Evolutionary conservation across 1,140 invertebrate species (phyloP), one percentile per base, ranked within the genome.

Genomic region (Dreissena polymorpha): DNA sequence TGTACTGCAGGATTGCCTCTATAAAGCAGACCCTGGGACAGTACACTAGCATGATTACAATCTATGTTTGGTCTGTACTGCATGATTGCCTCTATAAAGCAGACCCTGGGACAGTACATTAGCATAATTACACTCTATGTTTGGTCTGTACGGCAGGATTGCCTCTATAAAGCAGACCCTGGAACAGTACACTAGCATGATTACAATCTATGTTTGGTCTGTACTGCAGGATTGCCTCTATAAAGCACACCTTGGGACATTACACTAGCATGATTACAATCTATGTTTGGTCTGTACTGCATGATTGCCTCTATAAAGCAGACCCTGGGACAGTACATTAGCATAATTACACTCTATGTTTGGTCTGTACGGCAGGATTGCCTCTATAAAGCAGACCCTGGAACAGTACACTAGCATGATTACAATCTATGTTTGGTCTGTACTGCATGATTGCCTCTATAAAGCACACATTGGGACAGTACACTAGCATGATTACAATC

Each of bases 131-230:
- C 2, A 39, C 2, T 2, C 39, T 39, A 39, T 39, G 3, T 8
- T 39, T 39, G 39, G 39, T 2, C 39, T 39, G 39, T 39, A 27
- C 79, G 81, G 50, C 80, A 90, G 91, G 74, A 95, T 97, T 86
- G 97, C 96, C 0, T 94, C 95, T 71, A 96, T 98, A 67, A 95
- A 96, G 93, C 94, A 96, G 93, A 93, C 94, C 16, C 92, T 97
- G 69, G 96, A 95, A 67, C 93, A 96, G 86, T 95, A 95, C 91
- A 90, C 93, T 49, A 39, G 39, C 39, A 39, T 39, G 39, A 39
- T 39, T 39, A 39, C 2, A 39, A 39, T 2, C 39, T 39, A 39
- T 39, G 3, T 8, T 39, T 39, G 39, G 39, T 2, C 39, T 39
- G 39, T 39, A 27, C 79, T 84, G 50, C 80, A 90, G 91, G 74